Base-by-base conservation (phyloP, 2,797 vertebrate species). In the Sebastes taczanowskii region DNA sequence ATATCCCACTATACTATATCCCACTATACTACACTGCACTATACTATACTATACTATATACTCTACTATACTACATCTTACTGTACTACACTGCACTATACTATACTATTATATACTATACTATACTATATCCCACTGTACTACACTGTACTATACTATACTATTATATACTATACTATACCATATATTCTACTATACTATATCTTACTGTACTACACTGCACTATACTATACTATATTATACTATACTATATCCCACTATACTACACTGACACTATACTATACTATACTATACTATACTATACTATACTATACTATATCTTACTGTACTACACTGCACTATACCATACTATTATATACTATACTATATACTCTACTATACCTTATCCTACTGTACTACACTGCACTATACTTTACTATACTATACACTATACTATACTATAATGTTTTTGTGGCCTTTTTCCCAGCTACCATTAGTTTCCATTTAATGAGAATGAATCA, bases 41-140 rank as follows among this genome's bases (percentile, higher is more conserved):
- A 10, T 3, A 49, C 3, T 20, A 49, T 49, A 52, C 25, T 8
- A 7, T 49, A 49, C 6, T 3, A 13, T 4, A 25, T 23, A 23
- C 2, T 23, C 23, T 4, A 25, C 25, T 25, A 25, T 25, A 25
- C 25, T 25, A 25, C 4, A 25, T 3, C 25, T 1, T 1, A 25
- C 11, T 25, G 4, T 7, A 14, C 11, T 14, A 4, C 7, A 53
- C n/a, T 22, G 20, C 4, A 55, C 32, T 52, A 52, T 9, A 27
- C 4, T 27, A 27, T 25, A 20, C 32, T 52, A 52, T 9, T 4
- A 1, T 27, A 27, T 25, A 20, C 16, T 20, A 30, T 30, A 30
- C 7, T 30, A 30, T 30, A 30, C 30, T 30, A 10, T 10, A 7
- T 7, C 7, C 2, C 0, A 7, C 7, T 7, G 0, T n/a, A n/a